Evolutionary conservation across 2,888 invertebrate genomes (phyloP).

Genomic region (Muschampia plurimacula): DNA sequence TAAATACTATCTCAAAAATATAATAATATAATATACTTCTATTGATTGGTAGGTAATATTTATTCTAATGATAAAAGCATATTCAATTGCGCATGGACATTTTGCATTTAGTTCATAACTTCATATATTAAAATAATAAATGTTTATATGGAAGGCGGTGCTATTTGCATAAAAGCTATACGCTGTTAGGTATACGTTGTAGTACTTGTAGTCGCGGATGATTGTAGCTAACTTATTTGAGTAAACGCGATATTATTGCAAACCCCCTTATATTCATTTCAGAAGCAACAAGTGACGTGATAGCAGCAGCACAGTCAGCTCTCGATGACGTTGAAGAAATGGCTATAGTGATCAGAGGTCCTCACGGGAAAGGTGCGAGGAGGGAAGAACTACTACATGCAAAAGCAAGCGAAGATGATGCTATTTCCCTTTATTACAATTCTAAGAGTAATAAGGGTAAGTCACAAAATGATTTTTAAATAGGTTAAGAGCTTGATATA

Average conservation of each 20-base stretch:
- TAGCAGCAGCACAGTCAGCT: conserved; percentile 59
- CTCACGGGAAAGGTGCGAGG: conserved; percentile 57
- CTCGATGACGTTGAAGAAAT: conserved; percentile 64
- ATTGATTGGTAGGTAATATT: too few relatives aligned
- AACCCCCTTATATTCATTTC: conserved; percentile 45
- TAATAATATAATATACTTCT: too few relatives aligned
- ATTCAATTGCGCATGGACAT: too few relatives aligned
- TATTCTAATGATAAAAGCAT: too few relatives aligned
- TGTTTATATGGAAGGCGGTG: too few relatives aligned
- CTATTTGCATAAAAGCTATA: too few relatives aligned
- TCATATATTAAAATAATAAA: too few relatives aligned
- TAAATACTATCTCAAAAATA: too few relatives aligned
- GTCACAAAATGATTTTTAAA: conserved; percentile 21
- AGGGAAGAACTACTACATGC: conserved; percentile 70
- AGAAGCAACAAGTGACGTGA: conserved; percentile 69
- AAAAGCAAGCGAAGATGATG: conserved; percentile 64
- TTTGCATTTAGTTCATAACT: too few relatives aligned
- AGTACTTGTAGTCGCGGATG: too few relatives aligned
- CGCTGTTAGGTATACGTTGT: too few relatives aligned
- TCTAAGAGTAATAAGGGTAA: conserved; percentile 72
- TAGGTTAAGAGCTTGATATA: neutral
- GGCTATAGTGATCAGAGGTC: conserved; percentile 67
- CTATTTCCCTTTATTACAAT: conserved; percentile 70
- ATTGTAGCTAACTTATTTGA: too few relatives aligned
- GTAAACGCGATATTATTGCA: neutral